Base-by-base conservation (phyloP, 2,888 invertebrate species). In the Heliothis peltigera region DNA sequence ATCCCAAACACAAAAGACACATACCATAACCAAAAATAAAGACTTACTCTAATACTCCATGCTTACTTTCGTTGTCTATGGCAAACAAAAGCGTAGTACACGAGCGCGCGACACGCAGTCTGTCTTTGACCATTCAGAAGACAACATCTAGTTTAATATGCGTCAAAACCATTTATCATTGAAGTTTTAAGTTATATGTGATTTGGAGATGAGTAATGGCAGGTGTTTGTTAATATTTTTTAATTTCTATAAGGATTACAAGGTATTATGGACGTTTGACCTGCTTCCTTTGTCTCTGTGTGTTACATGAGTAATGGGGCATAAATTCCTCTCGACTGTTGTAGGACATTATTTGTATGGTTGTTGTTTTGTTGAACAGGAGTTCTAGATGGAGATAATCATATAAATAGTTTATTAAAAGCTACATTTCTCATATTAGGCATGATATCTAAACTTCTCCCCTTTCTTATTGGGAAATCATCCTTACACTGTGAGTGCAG, bases 201-300 rank as follows among this genome's bases (percentile, higher is more conserved):
- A 85, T 89, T 87, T 85, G 71, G 73, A 73, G 68, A 77, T 89
- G 87, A 88, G 74, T 71, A 60, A 80, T 80, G 73, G 42, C 17
- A 21, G 58, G 56, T 79, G 84, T 44, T 75, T 68, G 83, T 87
- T 89, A 87, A 89, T 90, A 84, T 87, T 87, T 84, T 87, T 87
- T 88, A 87, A 89, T 90, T 89, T 90, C 85, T 86, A 84, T 83
- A 62, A 77, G 90, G 92, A 92, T 92, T 90, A 90, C 89, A 89
- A 61, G 71, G 85, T 80, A 85, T 82, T 84, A 85, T 80, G 69
- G 67, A 42, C 42, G 66, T 56, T 55, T 82, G 85, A 81, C 86
- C 83, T 81, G 83, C 81, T 87, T 84, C 73, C 62, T 67, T 75
- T 75, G 71, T 73, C 64, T 65, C 62, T 74, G 69, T 81, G 55